A percentile compares a stretch with the other conserved stretches of the same genome.
phyloP scores from a whole-genome alignment of 1,140 invertebrate genomes.

The Aplysia californica region DNA sequence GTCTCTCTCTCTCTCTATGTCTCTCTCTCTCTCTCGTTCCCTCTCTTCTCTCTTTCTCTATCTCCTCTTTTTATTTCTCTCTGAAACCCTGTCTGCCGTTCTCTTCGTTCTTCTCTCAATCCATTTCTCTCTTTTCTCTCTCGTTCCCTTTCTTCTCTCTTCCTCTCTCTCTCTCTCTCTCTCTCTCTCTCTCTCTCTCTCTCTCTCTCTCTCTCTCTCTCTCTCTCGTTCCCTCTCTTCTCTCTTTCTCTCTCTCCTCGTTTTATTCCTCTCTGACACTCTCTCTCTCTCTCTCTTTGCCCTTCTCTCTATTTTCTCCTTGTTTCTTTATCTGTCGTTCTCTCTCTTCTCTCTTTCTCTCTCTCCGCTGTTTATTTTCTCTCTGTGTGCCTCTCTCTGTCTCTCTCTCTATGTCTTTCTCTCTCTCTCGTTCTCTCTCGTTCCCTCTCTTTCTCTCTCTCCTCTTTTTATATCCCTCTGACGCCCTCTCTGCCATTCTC shows the following conservation, averaged over 20 bases:
- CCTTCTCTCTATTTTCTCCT: too few relatives aligned
- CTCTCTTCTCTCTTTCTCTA: background rate
- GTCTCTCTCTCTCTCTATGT: background rate
- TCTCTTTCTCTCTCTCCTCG: too few relatives aligned
- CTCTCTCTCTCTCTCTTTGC: too few relatives aligned
- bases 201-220: slow-evolving; percentile 41
- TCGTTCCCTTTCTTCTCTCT: too few relatives aligned
- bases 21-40: background rate
- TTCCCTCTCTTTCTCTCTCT: background rate
- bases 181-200: background rate
- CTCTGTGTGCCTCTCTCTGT: too few relatives aligned
- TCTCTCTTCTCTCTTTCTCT: too few relatives aligned
- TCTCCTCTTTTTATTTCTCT: too few relatives aligned
- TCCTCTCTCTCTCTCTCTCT: slow-evolving; percentile 96
- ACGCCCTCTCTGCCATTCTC: background rate
- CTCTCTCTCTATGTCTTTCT: too few relatives aligned
- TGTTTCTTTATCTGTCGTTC: too few relatives aligned
- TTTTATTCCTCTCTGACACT: background rate
- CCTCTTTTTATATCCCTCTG: background rate
- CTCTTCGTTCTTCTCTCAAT: background rate
- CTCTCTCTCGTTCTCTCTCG: background rate
- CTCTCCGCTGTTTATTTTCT: too few relatives aligned
- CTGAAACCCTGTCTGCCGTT: background rate
- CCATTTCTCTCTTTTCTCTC: background rate
- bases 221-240: background rate